Base-by-base conservation (phyloP, 2,888 invertebrate species). In the Exocentrus adspersus region DNA sequence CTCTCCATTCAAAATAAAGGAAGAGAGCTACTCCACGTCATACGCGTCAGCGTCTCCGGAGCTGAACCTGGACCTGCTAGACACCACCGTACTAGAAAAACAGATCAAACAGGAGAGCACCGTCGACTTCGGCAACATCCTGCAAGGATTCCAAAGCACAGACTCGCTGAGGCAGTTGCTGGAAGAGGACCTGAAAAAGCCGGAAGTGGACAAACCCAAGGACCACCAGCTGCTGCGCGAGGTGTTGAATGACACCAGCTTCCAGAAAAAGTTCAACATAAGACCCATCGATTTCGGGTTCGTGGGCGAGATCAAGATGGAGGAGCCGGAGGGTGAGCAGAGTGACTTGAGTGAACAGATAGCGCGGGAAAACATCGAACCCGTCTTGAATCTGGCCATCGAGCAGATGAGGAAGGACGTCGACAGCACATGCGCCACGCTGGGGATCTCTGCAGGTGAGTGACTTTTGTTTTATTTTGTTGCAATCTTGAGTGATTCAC, bases 391-490 rank as follows among this genome's bases (percentile, higher is more conserved):
- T 65, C 86, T 94, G 84, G 94, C 94, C 21, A 92, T 95, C 75
- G 93, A 94, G 79, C 92, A 95, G 81, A 90, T 93, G 71, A 90
- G 91, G 76, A 89, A 92, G 78, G 95, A 95, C 80, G 92, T 94
- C 54, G 92, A 92, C 81, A 91, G 88, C 78, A 93, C 94, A 7
- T 95, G 94, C 83, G 89, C 89, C 57, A 89, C 92, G 73, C 87
- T 95, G 77, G 92, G 92, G 83, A 95, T 95, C 83, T 92, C 94
- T 81, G 90, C 92, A 84, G 94, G 95, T 95, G 83, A 89, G n/a
- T n/a, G 90, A 86, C 12, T 37, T 5, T 3, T 12, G 3, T 37
- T 4, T 12, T 37, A 12, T 37, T n/a, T n/a, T n/a, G n/a, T n/a
- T n/a, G n/a, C n/a, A n/a, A n/a, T n/a, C n/a, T n/a, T n/a, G n/a